Evolutionary conservation across 2,888 invertebrate species (phyloP).

Genomic region (Acleris holmiana): DNA sequence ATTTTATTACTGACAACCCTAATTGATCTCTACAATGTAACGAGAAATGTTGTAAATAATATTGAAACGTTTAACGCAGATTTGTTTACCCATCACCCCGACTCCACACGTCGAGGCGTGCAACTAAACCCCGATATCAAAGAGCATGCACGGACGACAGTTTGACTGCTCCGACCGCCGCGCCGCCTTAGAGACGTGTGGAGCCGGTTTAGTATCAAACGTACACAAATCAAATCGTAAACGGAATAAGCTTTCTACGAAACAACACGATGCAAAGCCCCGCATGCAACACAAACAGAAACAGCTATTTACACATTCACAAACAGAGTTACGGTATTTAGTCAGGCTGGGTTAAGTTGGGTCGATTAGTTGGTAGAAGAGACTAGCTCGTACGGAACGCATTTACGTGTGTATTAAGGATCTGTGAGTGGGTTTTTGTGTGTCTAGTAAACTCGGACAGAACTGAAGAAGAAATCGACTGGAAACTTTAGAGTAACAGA

Average conservation of each 20-base stretch:
- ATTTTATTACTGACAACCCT: background rate
- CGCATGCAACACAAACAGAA: slow-evolving; percentile 52
- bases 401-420: slow-evolving; percentile 21
- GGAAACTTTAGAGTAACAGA: slow-evolving; percentile 12
- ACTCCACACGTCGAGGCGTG: slow-evolving; percentile 20
- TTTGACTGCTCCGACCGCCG: slow-evolving; percentile 2
- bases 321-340: slow-evolving; percentile 30
- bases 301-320: slow-evolving; percentile 42
- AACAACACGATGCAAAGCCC: slow-evolving; percentile 61
- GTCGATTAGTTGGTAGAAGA: slow-evolving; percentile 29
- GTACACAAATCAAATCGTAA: slow-evolving; percentile 25
- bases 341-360: slow-evolving; percentile 17
- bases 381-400: slow-evolving; percentile 14
- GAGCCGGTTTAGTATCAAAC: slow-evolving; percentile 14
- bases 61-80: slow-evolving; percentile 39
- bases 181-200: slow-evolving; percentile 6
- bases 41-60: slow-evolving; percentile 18
- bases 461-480: slow-evolving; percentile 13
- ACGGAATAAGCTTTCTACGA: slow-evolving; percentile 41
- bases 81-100: slow-evolving; percentile 34
- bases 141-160: slow-evolving; percentile 23
- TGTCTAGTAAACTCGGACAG: slow-evolving; percentile 6
- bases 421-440: slow-evolving; percentile 5
- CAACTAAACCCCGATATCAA: slow-evolving; percentile 31
- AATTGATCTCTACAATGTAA: background rate